Conservation (phyloP, 2,797 vertebrate species). For the Neosalanx taihuensis region DNA sequence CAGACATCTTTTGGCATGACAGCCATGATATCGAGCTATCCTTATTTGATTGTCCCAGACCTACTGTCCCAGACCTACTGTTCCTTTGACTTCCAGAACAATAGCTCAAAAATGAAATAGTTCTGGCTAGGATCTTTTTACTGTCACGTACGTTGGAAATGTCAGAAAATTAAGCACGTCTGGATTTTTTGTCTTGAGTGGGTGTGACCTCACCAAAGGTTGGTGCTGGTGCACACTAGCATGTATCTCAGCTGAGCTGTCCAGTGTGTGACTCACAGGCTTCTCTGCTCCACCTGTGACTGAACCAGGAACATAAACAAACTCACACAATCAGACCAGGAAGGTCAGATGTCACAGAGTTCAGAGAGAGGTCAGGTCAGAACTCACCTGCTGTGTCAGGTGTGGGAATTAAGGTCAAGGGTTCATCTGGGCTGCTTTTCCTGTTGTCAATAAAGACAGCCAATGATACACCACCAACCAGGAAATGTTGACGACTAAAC, state of each 20-base stretch:
- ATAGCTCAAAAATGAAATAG: too few species aligned
- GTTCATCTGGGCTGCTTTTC: slow-evolving; percentile 51
- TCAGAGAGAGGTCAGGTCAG: background rate
- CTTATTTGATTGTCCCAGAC: too few species aligned
- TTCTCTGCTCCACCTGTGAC: slow-evolving; percentile 36
- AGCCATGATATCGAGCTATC: too few species aligned
- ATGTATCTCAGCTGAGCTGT: slow-evolving; percentile 26
- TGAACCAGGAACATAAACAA: slow-evolving; percentile 49
- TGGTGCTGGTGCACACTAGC: slow-evolving; percentile 41
- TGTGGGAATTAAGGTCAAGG: slow-evolving; percentile 36
- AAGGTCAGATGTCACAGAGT: slow-evolving; percentile 16
- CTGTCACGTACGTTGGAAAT: too few species aligned
- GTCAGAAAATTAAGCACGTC: too few species aligned
- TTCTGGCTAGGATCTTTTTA: too few species aligned
- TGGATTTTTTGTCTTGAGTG: background rate
- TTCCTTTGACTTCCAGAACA: too few species aligned
- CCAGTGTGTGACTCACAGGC: slow-evolving; percentile 29
- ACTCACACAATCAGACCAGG: slow-evolving; percentile 22
- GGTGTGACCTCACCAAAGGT: slow-evolving; percentile 61
- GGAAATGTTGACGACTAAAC: background rate
- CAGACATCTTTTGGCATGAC: too few species aligned
- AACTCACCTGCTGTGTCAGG: slow-evolving; percentile 52
- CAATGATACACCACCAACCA: slow-evolving; percentile 10
- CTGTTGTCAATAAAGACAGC: slow-evolving; percentile 54
- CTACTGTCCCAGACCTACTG: too few species aligned